These are phyloP conservation scores for Toxonevra muliebris DNA, from an alignment of 2,888 invertebrate species.

Conservation along the genomic window DNA sequence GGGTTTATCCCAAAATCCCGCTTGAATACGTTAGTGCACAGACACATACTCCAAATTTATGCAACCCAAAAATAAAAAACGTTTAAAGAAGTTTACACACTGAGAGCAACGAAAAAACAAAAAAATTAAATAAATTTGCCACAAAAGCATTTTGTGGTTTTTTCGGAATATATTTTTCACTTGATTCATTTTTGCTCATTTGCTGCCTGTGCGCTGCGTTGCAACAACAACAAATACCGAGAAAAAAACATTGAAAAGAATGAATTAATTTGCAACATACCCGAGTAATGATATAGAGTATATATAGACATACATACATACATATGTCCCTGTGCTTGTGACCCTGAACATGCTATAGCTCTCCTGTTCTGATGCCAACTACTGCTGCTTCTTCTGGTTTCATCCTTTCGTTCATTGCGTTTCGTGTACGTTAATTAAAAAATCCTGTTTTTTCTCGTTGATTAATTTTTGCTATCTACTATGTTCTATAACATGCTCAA, in stretches of 20 bases:
- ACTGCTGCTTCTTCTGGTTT: background rate
- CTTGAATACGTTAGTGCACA: background rate
- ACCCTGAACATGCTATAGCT: too few relatives aligned
- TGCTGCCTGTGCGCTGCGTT: background rate
- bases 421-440: slow-evolving; percentile 27
- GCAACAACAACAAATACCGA: background rate
- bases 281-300: background rate
- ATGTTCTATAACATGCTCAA: too few relatives aligned
- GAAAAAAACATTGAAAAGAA: background rate
- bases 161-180: background rate
- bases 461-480: slow-evolving; percentile 23
- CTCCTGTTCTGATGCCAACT: too few relatives aligned
- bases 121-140: slow-evolving; percentile 1
- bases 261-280: slow-evolving; percentile 5
- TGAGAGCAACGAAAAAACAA: background rate
- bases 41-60: background rate
- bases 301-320: background rate
- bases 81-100: background rate
- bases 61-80: background rate
- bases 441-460: slow-evolving; percentile 28
- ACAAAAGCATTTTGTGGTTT: slow-evolving; percentile 17
- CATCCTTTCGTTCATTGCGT: background rate
- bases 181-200: slow-evolving; percentile 24
- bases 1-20: background rate
- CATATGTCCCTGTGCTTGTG: background rate